Percentiles rank a stretch among this genome's conserved stretches.
Conservation (phyloP, 2,888 invertebrate genomes). For the Phlogophora meticulosa region DNA sequence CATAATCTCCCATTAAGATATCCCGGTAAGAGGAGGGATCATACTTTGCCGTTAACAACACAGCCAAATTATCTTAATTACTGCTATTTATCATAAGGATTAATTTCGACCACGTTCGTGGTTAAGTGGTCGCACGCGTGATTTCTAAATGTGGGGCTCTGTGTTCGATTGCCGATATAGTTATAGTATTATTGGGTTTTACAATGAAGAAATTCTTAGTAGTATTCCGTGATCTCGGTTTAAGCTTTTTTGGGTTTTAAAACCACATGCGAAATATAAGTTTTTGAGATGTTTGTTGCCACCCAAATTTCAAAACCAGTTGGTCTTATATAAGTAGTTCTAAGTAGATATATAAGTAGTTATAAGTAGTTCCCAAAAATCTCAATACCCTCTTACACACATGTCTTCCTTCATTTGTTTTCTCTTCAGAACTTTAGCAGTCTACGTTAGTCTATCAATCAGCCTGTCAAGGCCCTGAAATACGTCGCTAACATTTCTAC, state of each 20-base stretch:
- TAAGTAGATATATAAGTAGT: too few relatives aligned
- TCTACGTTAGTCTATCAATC: slow-evolving; percentile 8
- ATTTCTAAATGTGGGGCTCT: background rate
- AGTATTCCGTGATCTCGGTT: background rate
- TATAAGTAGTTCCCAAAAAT: background rate
- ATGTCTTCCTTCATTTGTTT: too few relatives aligned
- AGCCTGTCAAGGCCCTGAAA: slow-evolving; percentile 17
- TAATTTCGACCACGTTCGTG: slow-evolving; percentile 2
- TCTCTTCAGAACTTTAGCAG: background rate
- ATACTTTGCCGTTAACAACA: slow-evolving; percentile 29
- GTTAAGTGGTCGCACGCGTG: background rate
- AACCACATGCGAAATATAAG: background rate
- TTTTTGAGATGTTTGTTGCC: background rate
- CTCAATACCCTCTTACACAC: background rate
- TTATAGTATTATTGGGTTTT: background rate
- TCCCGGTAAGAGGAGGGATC: slow-evolving; percentile 32
- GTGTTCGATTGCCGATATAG: background rate
- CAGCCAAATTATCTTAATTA: slow-evolving; percentile 38
- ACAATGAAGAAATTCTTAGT: background rate
- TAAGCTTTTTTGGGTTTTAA: background rate
- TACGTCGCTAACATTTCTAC: slow-evolving; percentile 26
- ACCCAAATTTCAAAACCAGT: background rate
- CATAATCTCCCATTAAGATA: slow-evolving; percentile 49
- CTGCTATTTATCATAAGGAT: slow-evolving; percentile 43
- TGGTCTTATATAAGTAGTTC: background rate